Conservation (phyloP, 1,140 invertebrate genomes). For the Drosophila ficusphila region DNA sequence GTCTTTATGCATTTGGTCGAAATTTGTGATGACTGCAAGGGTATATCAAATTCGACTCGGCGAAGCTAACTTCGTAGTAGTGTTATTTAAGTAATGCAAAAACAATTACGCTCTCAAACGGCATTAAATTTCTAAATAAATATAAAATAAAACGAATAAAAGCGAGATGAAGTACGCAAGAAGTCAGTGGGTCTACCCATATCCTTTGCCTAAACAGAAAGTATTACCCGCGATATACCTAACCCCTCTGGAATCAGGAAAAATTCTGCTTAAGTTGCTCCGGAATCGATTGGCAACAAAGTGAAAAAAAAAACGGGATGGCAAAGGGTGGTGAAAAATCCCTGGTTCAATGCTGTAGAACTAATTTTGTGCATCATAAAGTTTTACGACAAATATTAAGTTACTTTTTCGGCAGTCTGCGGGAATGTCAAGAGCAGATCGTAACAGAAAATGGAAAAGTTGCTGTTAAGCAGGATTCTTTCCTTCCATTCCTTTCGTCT, state of each 20-base stretch:
- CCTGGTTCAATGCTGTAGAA: conserved; percentile 69
- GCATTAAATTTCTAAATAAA: conserved; percentile 78
- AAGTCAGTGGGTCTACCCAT: conserved; percentile 6
- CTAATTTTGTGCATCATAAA: conserved; percentile 81
- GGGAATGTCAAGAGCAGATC: conserved; percentile 67
- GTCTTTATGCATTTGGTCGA: too few species aligned
- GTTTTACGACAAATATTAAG: conserved; percentile 79
- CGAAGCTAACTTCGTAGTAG: too few species aligned
- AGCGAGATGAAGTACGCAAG: neutral
- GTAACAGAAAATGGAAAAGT: conserved; percentile 28
- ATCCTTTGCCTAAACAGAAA: conserved; percentile 8
- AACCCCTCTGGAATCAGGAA: conserved; percentile 8
- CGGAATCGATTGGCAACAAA: conserved; percentile 50
- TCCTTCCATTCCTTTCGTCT: neutral
- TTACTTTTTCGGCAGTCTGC: conserved; percentile 70
- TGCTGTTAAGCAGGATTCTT: conserved; percentile 69
- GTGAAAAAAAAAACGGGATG: neutral
- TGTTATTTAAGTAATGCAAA: conserved; percentile 49
- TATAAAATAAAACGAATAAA: conserved; percentile 29
- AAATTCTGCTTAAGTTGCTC: conserved; percentile 39
- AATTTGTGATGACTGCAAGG: neutral
- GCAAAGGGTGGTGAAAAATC: neutral
- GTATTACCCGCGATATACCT: conserved; percentile 1
- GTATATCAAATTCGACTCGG: conserved; percentile 39
- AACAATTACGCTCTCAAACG: conserved; percentile 77